Evolutionary conservation across 2,888 invertebrate species (phyloP), one percentile per base, ranked within the genome.

Genomic region (Calliopum simillimum): DNA sequence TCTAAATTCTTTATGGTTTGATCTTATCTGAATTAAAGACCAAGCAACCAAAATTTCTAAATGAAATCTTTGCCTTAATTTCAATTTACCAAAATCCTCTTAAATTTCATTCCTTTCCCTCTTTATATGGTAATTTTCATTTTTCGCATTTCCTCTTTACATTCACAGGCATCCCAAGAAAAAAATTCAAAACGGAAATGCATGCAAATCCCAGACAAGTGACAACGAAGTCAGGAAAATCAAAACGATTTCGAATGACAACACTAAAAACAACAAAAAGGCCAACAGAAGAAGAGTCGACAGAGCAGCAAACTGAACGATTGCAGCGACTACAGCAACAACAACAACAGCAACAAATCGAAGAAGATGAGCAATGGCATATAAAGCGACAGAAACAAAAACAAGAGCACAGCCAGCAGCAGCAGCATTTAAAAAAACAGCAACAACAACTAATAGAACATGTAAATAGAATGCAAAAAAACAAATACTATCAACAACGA

Each of bases 181-280:
- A 66, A 58, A 56, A 76, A 76, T 73, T 75, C 58, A 75, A 76
- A 75, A 61, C 51, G 59, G 68, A 68, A 47, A 44, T 25, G 41
- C 41, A 41, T n/a, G 6, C 33, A 53, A 53, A 58, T 12, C 19
- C 53, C 33, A 53, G 53, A 14, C 69, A 69, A 25, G 56, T 33
- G 51, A 25, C 16, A 19, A 13, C 69, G 19, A 13, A 69, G 65
- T 73, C 76, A 71, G 71, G 74, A 71, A 73, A 65, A 64, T 53
- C 74, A 55, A 55, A 69, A 46, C 72, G 68, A 62, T 63, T 69
- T 59, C 72, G 70, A 71, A 19, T 69, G 71, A 62, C 66, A 69
- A 47, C 74, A n/a, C 68, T 71, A 79, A 79, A 77, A 76, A 80
- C 76, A 77, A 77, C 74, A 82, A 74, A 74, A 77, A 69, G 49